Evolutionary conservation across 23 tunicate genomes (phyloP), one percentile per base, ranked within the genome.

Genomic region (Clavelina lepadiformis): DNA sequence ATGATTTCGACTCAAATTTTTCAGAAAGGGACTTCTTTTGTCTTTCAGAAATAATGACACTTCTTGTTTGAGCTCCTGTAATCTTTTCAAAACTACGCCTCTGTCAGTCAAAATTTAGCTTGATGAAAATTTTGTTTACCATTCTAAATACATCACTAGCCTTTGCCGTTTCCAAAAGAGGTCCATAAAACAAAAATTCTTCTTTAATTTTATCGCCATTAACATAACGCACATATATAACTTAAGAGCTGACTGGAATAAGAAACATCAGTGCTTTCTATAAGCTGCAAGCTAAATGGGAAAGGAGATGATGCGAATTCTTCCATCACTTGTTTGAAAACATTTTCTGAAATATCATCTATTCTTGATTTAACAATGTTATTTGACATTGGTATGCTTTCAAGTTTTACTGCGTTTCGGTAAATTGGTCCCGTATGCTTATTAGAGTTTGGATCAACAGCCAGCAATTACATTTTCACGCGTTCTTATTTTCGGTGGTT

Each of bases 121-220:
- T 51, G 26, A 2, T 37, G 52, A 76, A 76, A 53, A 76, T 67
- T 2, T 76, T 26, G 2, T 76, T 49, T 28, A 76, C 65, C 24
- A 68, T 46, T 23, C 52, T 13, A 28, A 26, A 38, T 38, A 76
- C 74, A 45, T 76, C 74, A 29, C 7, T 41, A 11, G 75, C 74
- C 52, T 76, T 68, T 20, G 82, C 24, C 38, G 80, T 61, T 52
- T 52, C 35, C 31, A 28, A 38, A 18, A 76, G 74, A 50, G 75
- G 76, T 38, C 67, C 41, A 46, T 75, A 76, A 76, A 76, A 46
- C 33, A 76, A 53, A 68, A 76, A 76, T 23, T 67, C 76, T 51
- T 76, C 82, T 35, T 76, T 51, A 19, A 76, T 68, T 52, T 32
- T 54, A 1, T 76, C 51, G 15, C 26, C 76, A 18, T 76, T 34